Evolutionary conservation across 1,140 invertebrate genomes (phyloP), one percentile per base, ranked within the genome.

Genomic region (Ceratitis capitata): DNA sequence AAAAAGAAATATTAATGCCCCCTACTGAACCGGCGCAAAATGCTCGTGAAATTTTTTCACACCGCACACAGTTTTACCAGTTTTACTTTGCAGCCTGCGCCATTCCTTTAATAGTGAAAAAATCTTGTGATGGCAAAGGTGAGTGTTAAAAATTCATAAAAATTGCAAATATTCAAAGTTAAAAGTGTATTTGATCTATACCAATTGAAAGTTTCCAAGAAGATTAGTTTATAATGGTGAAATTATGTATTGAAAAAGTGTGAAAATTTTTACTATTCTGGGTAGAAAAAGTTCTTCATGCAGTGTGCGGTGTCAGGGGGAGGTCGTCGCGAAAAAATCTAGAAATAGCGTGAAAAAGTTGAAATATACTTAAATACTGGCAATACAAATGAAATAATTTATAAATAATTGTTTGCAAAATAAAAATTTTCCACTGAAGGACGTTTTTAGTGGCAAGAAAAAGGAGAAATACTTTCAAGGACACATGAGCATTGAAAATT

Each of bases 71-170:
- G 85, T 84, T 45, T 86, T 86, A 84, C 82, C 69, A 82, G 85
- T 84, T 45, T 86, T 86, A 84, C 82, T 74, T 86, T 86, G 58
- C 84, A 82, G 84, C 64, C 84, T 86, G 58, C 78, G 86, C 86
- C 84, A 86, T 86, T 86, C 78, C 78, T 56, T 83, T 82, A 85
- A 51, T 51, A 64, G 84, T 64, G 61, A 85, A 86, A 86, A 86
- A 85, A 86, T 85, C 84, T 82, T 85, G 83, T 86, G 56, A 86
- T 86, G 86, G 86, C 84, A 83, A 58, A 86, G 86, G 86, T 86
- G 82, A 86, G 86, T 85, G 39, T 78, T 78, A 42, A 83, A 56
- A 83, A 26, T 82, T 58, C 45, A 16, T 51, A 86, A 74, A 82
- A n/a, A 58, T 84, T 82, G 32, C 29, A 56, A 56, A 85, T 61